Base-by-base conservation (phyloP, 2,888 invertebrate genomes). In the Dicycla oo region DNA sequence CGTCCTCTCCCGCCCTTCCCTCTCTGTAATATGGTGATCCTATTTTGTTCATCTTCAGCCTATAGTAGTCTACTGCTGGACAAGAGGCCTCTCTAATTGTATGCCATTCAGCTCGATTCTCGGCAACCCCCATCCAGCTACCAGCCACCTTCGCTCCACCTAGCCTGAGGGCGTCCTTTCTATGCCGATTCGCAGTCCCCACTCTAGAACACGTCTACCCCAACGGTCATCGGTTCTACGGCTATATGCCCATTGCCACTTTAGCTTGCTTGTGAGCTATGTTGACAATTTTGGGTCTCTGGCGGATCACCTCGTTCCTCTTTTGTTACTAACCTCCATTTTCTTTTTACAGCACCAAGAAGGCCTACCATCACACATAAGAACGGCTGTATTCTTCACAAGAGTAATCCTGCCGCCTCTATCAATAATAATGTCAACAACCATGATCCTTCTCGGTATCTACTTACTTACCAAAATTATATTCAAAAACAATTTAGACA, bases 261-360 rank as follows among this genome's bases (percentile, higher is more conserved):
- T 3, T 6, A 34, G 34, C 34, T 34, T 34, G 4, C 34, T 34
- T 43, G 43, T 43, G 43, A 43, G 43, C 43, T 43, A 15, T 43
- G 43, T 43, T 6, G 15, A 43, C 43, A 43, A 43, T 15, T 15
- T 43, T 43, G 6, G 43, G 4, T 43, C 5, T 43, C 43, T 43
- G 5, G 6, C 43, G 15, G 43, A 43, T 43, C 43, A 15, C 15
- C 43, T 15, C 43, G 15, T 43, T 43, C 43, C 43, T 38, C 15
- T 51, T 53, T 53, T 53, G 3, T 62, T 30, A 51, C 8, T 26
- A 57, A 51, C 43, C 49, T 45, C 51, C 57, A 69, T 77, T 74
- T 66, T 74, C 68, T 7, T 95, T 67, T 79, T 96, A 76, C 96
- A 97, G 97, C 95, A 96, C 85, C 97, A 97, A 93, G 95, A 96